These are phyloP conservation scores for Phasianus colchicus DNA, from an alignment of 2,113 vertebrate genomes.

Conservation along the genomic window DNA sequence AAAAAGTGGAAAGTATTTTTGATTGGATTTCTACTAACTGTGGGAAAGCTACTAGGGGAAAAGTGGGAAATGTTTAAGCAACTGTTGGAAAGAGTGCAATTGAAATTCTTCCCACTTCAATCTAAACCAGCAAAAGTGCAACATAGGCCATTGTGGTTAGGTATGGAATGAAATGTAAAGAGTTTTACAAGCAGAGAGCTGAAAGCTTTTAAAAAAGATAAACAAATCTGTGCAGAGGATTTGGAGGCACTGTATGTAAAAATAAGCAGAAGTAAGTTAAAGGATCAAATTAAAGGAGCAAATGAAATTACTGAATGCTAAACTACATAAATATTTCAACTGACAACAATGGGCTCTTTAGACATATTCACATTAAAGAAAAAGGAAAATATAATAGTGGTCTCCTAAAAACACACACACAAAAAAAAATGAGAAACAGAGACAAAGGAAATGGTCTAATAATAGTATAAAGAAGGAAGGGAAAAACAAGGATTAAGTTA, in stretches of 20 bases:
- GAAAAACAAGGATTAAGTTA: conserved; percentile 37
- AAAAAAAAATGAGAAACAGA: conserved; percentile 50
- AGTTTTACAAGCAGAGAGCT: conserved; percentile 73
- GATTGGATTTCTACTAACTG: conserved; percentile 36
- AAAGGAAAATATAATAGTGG: conserved; percentile 58
- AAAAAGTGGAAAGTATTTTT: conserved; percentile 32
- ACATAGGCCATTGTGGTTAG: conserved; percentile 69
- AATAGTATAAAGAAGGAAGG: conserved; percentile 15
- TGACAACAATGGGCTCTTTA: conserved; percentile 63
- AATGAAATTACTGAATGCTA: conserved; percentile 68
- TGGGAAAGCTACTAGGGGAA: conserved; percentile 48
- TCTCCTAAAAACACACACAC: conserved; percentile 56
- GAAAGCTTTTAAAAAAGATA: conserved; percentile 71
- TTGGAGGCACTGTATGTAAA: conserved; percentile 68
- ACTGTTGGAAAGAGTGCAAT: conserved; percentile 48
- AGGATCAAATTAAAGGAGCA: conserved; percentile 68
- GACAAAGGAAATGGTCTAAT: conserved; percentile 38
- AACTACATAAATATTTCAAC: conserved; percentile 72
- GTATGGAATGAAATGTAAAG: conserved; percentile 73
- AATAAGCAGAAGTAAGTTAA: conserved; percentile 73
- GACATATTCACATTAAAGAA: conserved; percentile 50
- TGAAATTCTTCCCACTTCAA: conserved; percentile 74
- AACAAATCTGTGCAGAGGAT: conserved; percentile 54
- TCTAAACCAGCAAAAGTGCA: conserved; percentile 69
- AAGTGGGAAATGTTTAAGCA: conserved; percentile 71